phyloP scores from a whole-genome alignment of 2,797 vertebrate species.

The Coreius guichenoti region DNA sequence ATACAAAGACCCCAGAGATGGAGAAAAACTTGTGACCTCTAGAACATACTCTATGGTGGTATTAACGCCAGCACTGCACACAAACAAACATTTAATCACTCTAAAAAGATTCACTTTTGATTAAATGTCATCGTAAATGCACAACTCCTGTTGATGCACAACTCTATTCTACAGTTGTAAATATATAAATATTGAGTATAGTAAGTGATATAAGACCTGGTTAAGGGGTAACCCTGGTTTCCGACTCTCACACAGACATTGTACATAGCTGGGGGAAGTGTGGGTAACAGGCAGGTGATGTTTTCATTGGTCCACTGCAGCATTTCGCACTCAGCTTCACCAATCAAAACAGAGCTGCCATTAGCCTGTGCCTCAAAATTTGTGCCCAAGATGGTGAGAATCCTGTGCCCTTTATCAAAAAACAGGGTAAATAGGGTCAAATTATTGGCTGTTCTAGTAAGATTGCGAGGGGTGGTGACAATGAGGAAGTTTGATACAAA shows the following conservation, averaged over 20 bases:
- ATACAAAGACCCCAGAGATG: slow-evolving; percentile 80
- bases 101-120: background rate
- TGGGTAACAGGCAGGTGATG: slow-evolving; percentile 81
- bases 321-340: slow-evolving; percentile 69
- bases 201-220: slow-evolving; percentile 67
- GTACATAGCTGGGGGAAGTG: slow-evolving; percentile 76
- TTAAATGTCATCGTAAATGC: background rate
- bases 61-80: slow-evolving; percentile 70
- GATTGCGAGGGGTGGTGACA: background rate
- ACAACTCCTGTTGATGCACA: background rate
- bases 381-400: slow-evolving; percentile 79
- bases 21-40: slow-evolving; percentile 75
- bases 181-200: background rate
- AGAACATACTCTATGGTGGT: slow-evolving; percentile 79
- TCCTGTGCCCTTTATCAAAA: slow-evolving; percentile 68
- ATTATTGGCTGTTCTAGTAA: slow-evolving; percentile 7
- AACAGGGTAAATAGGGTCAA: background rate
- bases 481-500: background rate
- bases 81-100: background rate
- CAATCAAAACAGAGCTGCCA: slow-evolving; percentile 72
- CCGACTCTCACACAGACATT: slow-evolving; percentile 74
- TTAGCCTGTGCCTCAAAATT: slow-evolving; percentile 71
- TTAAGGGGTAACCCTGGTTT: slow-evolving; percentile 75
- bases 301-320: slow-evolving; percentile 70
- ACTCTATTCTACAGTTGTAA: background rate